These are phyloP conservation scores for Drosophila acutilabella DNA, from an alignment of 2,888 invertebrate species.

Conservation along the genomic window DNA sequence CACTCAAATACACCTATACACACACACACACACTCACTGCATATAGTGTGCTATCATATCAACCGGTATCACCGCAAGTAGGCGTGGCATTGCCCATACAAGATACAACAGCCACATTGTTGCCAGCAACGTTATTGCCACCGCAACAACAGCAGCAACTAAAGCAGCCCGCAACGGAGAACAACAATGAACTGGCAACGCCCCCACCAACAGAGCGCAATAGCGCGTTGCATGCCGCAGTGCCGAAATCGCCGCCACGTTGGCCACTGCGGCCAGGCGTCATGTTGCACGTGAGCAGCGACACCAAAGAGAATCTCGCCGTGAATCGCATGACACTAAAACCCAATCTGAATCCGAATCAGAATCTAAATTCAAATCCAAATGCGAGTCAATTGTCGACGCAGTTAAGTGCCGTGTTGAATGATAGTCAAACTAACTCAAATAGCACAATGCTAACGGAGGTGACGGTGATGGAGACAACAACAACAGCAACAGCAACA, in stretches of 20 bases:
- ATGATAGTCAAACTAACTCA: conserved; percentile 63
- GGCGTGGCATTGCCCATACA: conserved; percentile 66
- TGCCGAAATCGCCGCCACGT: conserved; percentile 86
- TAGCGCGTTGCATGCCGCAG: conserved; percentile 45
- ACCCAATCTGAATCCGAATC: conserved; percentile 44
- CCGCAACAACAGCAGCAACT: conserved; percentile 51
- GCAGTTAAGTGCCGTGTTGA: conserved; percentile 65
- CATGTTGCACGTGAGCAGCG: conserved; percentile 91
- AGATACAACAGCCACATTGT: conserved; percentile 46
- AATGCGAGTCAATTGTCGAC: conserved; percentile 62
- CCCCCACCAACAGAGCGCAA: conserved; percentile 57
- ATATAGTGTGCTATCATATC: conserved; percentile 83
- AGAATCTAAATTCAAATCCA: conserved; percentile 40
- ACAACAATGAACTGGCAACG: conserved; percentile 60
- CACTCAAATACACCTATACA: conserved; percentile 22
- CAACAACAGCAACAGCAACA: conserved; percentile 23
- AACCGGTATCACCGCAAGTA: conserved; percentile 79
- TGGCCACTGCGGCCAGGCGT: conserved; percentile 96
- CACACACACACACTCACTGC: conserved; percentile 15
- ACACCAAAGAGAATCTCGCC: conserved; percentile 91
- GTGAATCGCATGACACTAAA: conserved; percentile 85
- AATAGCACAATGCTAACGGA: conserved; percentile 69
- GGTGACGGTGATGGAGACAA: conserved; percentile 42
- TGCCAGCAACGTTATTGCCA: conserved; percentile 69
- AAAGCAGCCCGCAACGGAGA: conserved; percentile 37